These are phyloP conservation scores for Pinctada fucata DNA, from an alignment of 2,888 invertebrate species.

Conservation along the genomic window DNA sequence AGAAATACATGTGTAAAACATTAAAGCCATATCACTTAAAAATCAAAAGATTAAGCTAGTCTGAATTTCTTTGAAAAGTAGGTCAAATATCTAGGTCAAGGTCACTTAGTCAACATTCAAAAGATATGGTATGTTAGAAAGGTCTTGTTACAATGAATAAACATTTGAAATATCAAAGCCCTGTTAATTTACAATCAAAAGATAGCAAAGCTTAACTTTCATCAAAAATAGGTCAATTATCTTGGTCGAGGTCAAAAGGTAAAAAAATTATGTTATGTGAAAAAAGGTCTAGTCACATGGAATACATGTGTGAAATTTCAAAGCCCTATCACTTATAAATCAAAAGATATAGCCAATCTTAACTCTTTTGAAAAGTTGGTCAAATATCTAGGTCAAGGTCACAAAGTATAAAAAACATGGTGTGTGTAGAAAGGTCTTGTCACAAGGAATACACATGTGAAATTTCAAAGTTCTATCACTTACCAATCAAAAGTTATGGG, in stretches of 20 bases:
- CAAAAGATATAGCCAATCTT: background rate
- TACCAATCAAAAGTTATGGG: too few species aligned
- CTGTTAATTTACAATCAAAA: background rate
- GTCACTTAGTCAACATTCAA: background rate
- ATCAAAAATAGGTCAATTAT: too few species aligned
- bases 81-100: background rate
- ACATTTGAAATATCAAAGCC: background rate
- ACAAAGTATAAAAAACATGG: too few species aligned
- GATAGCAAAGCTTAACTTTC: too few species aligned
- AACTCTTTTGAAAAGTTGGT: background rate
- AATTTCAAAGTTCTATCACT: too few species aligned
- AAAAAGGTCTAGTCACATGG: background rate
- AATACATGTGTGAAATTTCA: background rate
- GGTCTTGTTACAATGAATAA: background rate
- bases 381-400: too few species aligned
- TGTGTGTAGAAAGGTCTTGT: too few species aligned
- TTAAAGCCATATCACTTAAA: background rate
- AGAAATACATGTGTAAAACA: background rate
- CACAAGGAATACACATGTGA: too few species aligned
- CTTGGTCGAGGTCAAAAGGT: too few species aligned
- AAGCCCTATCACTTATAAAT: background rate
- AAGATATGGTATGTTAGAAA: background rate
- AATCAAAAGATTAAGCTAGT: background rate
- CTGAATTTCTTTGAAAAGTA: background rate
- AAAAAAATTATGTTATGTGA: too few species aligned